A percentile compares a stretch with the other conserved stretches of the same genome.
Evolutionary conservation across 64 coral and sea anemone genomes (phyloP).

Genomic region (Hydrozoanthus tunicans): DNA sequence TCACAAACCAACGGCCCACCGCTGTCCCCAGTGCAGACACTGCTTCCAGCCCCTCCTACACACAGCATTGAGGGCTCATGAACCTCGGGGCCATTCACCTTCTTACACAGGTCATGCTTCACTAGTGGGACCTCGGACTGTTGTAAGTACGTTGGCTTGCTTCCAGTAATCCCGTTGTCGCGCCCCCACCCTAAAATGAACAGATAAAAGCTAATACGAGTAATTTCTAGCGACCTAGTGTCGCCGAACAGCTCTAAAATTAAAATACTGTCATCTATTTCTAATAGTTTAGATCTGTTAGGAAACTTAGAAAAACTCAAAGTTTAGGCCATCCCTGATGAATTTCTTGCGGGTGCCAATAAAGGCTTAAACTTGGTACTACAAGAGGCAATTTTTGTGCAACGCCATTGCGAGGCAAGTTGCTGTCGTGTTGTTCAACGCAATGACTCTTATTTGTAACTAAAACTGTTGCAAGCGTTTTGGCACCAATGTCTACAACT

Average conservation of each 20-base stretch:
- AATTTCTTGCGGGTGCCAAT: too few relatives aligned
- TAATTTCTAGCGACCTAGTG: background rate
- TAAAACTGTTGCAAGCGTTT: too few relatives aligned
- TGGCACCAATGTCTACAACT: too few relatives aligned
- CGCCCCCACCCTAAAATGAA: constrained; percentile 49
- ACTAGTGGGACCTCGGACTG: constrained; percentile 29
- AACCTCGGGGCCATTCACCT: constrained; percentile 15
- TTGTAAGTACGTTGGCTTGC: constrained; percentile 26
- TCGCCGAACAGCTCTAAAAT: too few relatives aligned
- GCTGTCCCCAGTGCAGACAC: constrained; percentile 42
- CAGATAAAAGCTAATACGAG: background rate
- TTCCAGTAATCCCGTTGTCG: background rate
- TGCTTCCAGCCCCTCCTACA: constrained; percentile 33
- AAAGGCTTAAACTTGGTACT: too few relatives aligned
- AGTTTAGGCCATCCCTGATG: too few relatives aligned
- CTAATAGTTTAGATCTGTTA: too few relatives aligned
- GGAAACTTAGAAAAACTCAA: too few relatives aligned
- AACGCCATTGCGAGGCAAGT: too few relatives aligned
- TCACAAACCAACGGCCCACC: constrained; percentile 46
- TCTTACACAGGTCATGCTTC: constrained; percentile 27
- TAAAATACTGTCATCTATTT: background rate
- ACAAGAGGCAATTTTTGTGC: too few relatives aligned
- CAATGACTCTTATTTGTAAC: too few relatives aligned
- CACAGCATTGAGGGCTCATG: constrained; percentile 53
- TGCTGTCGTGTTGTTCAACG: too few relatives aligned